Percentiles rank a stretch among this genome's conserved stretches.
These are phyloP conservation scores for Toxostoma redivivum DNA, from an alignment of 2,113 vertebrate genomes.

Conservation along the genomic window DNA sequence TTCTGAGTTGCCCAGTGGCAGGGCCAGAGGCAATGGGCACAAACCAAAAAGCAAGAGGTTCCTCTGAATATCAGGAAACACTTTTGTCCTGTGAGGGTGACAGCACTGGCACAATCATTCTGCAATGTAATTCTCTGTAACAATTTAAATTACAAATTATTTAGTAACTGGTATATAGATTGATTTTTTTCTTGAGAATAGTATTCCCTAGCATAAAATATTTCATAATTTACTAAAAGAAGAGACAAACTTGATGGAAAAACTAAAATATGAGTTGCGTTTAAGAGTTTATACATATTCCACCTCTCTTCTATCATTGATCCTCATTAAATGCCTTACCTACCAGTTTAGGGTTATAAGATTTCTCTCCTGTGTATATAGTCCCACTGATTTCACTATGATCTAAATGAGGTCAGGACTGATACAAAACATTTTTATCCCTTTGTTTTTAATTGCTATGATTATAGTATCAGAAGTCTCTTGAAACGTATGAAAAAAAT, in stretches of 20 bases:
- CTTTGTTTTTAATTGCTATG: not conserved
- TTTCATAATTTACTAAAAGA: not conserved
- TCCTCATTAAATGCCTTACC: not conserved
- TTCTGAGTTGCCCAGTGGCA: not conserved
- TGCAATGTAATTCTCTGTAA: not conserved
- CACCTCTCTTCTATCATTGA: not conserved
- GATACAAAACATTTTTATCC: not conserved
- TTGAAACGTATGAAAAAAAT: not conserved
- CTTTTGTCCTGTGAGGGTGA: not conserved
- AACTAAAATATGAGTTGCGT: not conserved
- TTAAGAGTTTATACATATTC: not conserved
- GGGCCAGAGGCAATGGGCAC: not conserved
- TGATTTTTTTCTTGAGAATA: not conserved
- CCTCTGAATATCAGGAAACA: not conserved
- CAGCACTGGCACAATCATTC: not conserved
- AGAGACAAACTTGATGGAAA: not conserved
- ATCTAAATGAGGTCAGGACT: not conserved
- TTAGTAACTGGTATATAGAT: not conserved
- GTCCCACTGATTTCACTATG: not conserved
- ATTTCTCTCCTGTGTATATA: not conserved
- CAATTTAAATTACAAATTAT: not conserved
- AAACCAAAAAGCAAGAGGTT: not conserved
- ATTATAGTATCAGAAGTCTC: not conserved
- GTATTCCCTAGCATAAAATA: not conserved
- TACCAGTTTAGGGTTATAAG: not conserved